Base-by-base conservation (phyloP, 2,888 invertebrate species). In the Chouioia cunea region DNA sequence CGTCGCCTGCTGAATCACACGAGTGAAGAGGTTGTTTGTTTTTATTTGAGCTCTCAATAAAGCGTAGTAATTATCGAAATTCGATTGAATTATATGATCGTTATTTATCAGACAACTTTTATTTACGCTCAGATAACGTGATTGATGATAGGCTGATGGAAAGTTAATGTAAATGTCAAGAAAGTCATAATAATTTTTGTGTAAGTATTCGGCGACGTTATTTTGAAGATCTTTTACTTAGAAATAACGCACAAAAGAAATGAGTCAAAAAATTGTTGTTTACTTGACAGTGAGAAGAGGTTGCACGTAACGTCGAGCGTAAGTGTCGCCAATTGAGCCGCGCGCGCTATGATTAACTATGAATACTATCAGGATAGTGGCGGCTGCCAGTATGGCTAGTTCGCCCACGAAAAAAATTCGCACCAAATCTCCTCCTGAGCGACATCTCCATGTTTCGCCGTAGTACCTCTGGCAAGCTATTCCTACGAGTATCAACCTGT, bases 241-340 rank as follows among this genome's bases (percentile, higher is more conserved):
- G 36, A 36, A 36, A 36, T 8, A 36, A 36, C n/a, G n/a, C n/a
- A 10, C 10, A 12, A 10, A 36, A n/a, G n/a, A 12, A 36, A 36
- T 36, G 36, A 36, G 36, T 36, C 36, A 36, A 36, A 54, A 54
- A 54, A 43, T 47, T 18, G 23, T 12, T 54, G 53, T 54, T 63
- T 71, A 78, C 92, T 93, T 93, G 78, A 92, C 80, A 76, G 93
- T 90, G 23, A 95, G 86, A 60, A 94, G 87, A 43, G 91, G 90
- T 8, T 93, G 89, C 14, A 96, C 93, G 78, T 89, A 88, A 79
- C 89, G 89, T 76, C 96, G 88, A 6, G 91, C 90, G 65, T 90
- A 88, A 27, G 91, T 89, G 77, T 94, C 92, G 73, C 92, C 91
- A 77, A 96, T 94, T 73, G 93, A 91, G 36, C 96, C 96, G 78